Conservation (phyloP, 2,797 vertebrate genomes). For the Pseudochaenichthys georgianus region DNA sequence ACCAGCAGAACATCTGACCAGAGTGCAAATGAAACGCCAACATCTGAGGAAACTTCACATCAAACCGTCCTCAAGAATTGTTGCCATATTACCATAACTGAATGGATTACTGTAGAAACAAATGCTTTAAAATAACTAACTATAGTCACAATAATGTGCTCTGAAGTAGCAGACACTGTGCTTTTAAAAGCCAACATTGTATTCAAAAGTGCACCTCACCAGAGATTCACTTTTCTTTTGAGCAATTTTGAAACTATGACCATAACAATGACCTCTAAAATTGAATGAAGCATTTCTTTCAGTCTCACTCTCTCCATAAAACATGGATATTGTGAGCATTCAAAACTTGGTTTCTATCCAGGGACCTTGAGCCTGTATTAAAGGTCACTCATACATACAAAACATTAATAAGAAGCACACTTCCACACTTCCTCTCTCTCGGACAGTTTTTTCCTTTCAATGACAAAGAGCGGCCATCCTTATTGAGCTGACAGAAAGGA, state of each 20-base stretch:
- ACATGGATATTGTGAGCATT: neutral
- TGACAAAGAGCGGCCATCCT: neutral
- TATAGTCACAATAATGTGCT: neutral
- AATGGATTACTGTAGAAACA: neutral
- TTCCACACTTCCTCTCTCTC: neutral
- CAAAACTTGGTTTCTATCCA: neutral
- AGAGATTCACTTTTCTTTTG: neutral
- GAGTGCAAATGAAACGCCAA: constrained; percentile 1
- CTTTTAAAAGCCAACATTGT: neutral
- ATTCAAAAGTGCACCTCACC: neutral
- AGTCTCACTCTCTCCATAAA: neutral
- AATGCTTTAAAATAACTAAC: neutral
- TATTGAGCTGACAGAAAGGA: neutral
- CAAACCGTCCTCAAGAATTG: neutral
- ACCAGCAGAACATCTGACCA: constrained; percentile 12
- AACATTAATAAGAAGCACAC: constrained; percentile 8
- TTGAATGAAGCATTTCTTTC: neutral
- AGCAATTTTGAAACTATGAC: neutral
- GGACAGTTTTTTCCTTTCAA: constrained; percentile 1
- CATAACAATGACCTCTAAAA: neutral
- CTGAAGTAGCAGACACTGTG: neutral
- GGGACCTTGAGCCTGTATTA: neutral
- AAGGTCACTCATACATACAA: neutral
- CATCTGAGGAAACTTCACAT: constrained; percentile 16
- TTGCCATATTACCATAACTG: neutral